Evolutionary conservation across 1,140 invertebrate genomes (phyloP).

Genomic region (Myzus persicae): DNA sequence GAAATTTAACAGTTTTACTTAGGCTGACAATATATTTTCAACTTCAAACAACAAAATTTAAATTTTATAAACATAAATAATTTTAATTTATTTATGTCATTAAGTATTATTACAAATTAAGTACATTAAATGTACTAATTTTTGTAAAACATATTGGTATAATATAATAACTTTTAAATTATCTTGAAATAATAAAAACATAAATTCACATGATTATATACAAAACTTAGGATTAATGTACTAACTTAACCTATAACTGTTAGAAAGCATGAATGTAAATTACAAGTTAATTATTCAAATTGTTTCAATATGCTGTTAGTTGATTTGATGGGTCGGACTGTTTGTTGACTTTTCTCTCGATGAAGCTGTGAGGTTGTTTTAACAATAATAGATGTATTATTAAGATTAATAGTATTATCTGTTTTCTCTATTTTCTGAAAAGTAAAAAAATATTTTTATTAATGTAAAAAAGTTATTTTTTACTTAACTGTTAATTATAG

Average conservation of each 20-base stretch:
- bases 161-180: neutral
- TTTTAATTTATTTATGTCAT: neutral
- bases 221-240: neutral
- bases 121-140: too few relatives aligned
- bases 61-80: slow-evolving; percentile 1
- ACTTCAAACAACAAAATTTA: neutral
- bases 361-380: neutral
- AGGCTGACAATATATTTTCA: neutral
- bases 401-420: neutral
- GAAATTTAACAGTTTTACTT: neutral
- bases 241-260: neutral
- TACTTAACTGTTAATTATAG: too few relatives aligned
- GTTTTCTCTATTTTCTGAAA: neutral
- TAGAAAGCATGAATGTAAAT: neutral
- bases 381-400: neutral
- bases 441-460: neutral
- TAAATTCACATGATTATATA: neutral
- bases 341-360: neutral
- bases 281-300: neutral
- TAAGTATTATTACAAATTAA: too few relatives aligned
- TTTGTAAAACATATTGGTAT: neutral
- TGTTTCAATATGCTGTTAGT: neutral
- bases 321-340: neutral
- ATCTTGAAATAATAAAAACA: neutral
- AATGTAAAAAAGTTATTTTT: neutral